phyloP scores from a whole-genome alignment of 2,113 vertebrate species.

The Rissa tridactyla region DNA sequence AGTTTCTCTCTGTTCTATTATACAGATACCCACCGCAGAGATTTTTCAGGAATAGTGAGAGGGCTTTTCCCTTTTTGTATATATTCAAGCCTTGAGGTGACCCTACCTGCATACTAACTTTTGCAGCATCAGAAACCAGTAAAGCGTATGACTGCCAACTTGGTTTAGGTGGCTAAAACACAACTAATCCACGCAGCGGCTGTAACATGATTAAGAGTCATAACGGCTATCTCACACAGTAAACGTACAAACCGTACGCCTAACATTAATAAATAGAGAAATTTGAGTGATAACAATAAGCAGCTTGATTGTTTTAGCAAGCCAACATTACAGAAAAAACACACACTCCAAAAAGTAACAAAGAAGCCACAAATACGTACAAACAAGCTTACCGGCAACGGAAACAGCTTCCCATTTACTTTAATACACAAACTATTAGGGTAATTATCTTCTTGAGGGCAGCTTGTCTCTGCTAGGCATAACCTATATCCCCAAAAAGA shows the following conservation, averaged over 20 bases:
- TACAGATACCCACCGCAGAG: not conserved
- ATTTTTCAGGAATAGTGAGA: not conserved
- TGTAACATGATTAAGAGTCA: not conserved
- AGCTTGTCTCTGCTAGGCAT: conserved; percentile 96
- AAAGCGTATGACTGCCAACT: not conserved
- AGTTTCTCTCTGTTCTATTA: not conserved
- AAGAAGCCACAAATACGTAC: not conserved
- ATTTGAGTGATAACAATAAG: not conserved
- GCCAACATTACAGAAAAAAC: not conserved
- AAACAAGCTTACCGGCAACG: conserved; percentile 86
- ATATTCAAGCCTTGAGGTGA: not conserved
- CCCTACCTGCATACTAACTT: not conserved
- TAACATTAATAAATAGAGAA: not conserved
- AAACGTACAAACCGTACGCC: not conserved
- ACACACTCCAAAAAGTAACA: not conserved
- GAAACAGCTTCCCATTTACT: conserved; percentile 96
- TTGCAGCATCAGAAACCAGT: not conserved
- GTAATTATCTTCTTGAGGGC: conserved; percentile 95
- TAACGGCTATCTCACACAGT: not conserved
- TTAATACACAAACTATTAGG: conserved; percentile 96
- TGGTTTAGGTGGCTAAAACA: not conserved
- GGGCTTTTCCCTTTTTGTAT: not conserved
- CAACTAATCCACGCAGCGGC: not conserved
- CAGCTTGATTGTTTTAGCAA: not conserved
- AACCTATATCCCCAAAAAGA: conserved; percentile 76